Conservation (phyloP, 2,888 invertebrate genomes). For the Molanna angustata region DNA sequence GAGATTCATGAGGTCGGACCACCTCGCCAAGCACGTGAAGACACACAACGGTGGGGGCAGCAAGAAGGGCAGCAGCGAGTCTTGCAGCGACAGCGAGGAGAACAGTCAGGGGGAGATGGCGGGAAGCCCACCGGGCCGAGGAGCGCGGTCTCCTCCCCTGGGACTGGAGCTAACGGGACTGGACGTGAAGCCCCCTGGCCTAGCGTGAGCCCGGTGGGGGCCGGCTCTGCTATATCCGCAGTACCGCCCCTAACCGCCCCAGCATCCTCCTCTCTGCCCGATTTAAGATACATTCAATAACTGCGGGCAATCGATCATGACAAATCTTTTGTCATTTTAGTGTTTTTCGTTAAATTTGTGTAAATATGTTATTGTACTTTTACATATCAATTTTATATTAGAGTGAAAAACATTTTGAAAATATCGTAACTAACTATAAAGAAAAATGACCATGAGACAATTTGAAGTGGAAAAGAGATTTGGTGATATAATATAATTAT, state of each 20-base stretch:
- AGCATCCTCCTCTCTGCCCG: no score
- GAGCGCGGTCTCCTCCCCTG: slow-evolving; percentile 58
- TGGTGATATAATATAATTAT: no score
- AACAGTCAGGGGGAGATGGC: slow-evolving; percentile 68
- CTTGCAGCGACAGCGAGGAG: slow-evolving; percentile 87
- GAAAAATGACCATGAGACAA: no score
- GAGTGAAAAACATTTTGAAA: no score
- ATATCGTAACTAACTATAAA: no score
- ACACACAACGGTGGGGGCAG: slow-evolving; percentile 80
- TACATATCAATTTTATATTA: no score
- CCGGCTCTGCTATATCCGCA: slow-evolving; percentile 48
- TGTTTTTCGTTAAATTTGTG: no score
- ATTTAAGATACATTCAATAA: no score
- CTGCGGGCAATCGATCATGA: no score
- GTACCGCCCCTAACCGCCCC: slow-evolving; percentile 32
- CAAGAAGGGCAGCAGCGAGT: slow-evolving; percentile 74
- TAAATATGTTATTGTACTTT: no score
- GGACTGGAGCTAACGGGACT: slow-evolving; percentile 62
- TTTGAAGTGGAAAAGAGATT: no score
- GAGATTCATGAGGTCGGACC: slow-evolving; percentile 96
- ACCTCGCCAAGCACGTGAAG: slow-evolving; percentile 95
- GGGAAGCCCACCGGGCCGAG: slow-evolving; percentile 55
- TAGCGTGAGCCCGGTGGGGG: slow-evolving; percentile 80
- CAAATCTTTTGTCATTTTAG: no score
- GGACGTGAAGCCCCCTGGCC: slow-evolving; percentile 71